Evolutionary conservation across 2,797 vertebrate species (phyloP).

Genomic region (Thunnus albacares): DNA sequence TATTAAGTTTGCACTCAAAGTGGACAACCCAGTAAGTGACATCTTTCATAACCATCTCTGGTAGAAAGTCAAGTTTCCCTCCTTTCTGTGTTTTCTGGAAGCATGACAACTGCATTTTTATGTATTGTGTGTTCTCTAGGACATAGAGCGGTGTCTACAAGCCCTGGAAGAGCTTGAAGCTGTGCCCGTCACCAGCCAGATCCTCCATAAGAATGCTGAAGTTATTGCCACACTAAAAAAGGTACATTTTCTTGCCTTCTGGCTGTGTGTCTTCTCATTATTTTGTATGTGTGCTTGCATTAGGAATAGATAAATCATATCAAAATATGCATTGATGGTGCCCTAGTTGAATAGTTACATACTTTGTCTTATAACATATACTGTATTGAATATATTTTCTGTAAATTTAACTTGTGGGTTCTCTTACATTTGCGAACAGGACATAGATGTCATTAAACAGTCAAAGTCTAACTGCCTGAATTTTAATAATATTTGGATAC

Average conservation of each 20-base stretch:
- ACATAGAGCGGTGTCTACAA: constrained; percentile 94
- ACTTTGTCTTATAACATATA: not conserved
- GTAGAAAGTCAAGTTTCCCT: not conserved
- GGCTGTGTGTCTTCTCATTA: not conserved
- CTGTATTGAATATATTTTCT: not conserved
- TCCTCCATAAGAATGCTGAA: constrained; percentile 96
- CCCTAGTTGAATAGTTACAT: not conserved
- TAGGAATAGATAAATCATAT: not conserved
- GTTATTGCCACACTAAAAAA: constrained; percentile 98
- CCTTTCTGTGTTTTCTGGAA: not conserved
- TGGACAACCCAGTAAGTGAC: constrained; percentile 95
- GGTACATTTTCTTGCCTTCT: constrained; percentile 76
- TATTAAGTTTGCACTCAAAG: constrained; percentile 97
- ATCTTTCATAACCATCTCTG: not conserved
- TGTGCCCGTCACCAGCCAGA: constrained; percentile 96
- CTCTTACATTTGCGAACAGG: no score
- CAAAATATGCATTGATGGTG: not conserved
- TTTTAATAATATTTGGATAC: not conserved
- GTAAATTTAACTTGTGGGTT: not conserved
- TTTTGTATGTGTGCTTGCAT: not conserved
- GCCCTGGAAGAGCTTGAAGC: constrained; percentile 93
- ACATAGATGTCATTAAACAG: no score
- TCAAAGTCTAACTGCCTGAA: no score
- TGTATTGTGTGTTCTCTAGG: constrained; percentile 79
- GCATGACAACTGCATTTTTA: not conserved